These are phyloP conservation scores for Drosophila prolongata DNA, from an alignment of 2,888 invertebrate genomes.

Conservation along the genomic window DNA sequence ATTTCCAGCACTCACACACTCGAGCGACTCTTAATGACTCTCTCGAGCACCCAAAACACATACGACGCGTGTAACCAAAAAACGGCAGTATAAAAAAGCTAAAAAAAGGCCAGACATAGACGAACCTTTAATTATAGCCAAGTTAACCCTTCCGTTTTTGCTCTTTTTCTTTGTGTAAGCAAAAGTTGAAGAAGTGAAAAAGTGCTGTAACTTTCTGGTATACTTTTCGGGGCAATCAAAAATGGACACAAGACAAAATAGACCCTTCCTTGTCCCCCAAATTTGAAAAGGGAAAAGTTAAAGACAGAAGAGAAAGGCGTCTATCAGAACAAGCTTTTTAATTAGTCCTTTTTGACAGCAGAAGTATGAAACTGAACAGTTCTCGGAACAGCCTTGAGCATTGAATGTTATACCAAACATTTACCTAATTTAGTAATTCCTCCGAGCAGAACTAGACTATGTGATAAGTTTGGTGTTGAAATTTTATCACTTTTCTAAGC, in stretches of 20 bases:
- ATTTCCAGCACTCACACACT: constrained; percentile 46
- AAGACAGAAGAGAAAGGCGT: constrained; percentile 16
- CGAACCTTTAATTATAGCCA: constrained; percentile 70
- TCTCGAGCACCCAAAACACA: constrained; percentile 65
- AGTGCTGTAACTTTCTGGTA: constrained; percentile 50
- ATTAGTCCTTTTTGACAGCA: constrained; percentile 55
- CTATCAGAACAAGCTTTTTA: constrained; percentile 55
- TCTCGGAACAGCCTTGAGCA: constrained; percentile 15
- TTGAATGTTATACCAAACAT: constrained; percentile 16
- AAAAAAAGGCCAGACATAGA: constrained; percentile 48
- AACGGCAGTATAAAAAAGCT: constrained; percentile 14
- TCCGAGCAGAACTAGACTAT: background rate
- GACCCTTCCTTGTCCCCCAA: constrained; percentile 35
- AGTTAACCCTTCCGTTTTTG: constrained; percentile 44
- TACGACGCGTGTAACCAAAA: constrained; percentile 42
- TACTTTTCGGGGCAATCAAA: constrained; percentile 65
- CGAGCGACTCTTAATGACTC: constrained; percentile 71
- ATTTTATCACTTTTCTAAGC: too few species aligned
- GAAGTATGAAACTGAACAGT: constrained; percentile 11
- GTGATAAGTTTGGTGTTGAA: too few species aligned
- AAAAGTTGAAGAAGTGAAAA: constrained; percentile 37
- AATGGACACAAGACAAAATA: constrained; percentile 37
- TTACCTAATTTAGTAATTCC: constrained; percentile 9
- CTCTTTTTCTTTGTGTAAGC: constrained; percentile 10
- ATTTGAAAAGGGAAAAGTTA: constrained; percentile 18